Evolutionary conservation across 35 echinoderm and acorn worm species (phyloP).

Genomic region (Apostichopus californicus): DNA sequence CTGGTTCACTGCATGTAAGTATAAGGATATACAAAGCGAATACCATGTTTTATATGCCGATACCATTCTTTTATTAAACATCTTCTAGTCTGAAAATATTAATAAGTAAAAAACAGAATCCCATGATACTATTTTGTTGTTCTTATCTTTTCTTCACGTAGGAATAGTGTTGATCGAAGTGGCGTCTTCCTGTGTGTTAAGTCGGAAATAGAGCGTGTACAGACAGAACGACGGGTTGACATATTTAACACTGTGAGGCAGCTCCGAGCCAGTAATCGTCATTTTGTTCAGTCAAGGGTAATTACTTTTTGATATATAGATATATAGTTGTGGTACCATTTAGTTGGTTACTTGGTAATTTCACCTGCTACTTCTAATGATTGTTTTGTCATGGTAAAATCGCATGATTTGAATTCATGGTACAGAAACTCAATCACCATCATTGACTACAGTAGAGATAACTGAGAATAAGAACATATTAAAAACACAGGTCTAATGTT

Average conservation of each 20-base stretch:
- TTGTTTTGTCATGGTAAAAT: too few relatives aligned
- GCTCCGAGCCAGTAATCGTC: not conserved
- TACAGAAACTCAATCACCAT: too few relatives aligned
- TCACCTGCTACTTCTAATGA: too few relatives aligned
- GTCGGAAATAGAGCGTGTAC: not conserved
- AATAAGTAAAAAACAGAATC: too few relatives aligned
- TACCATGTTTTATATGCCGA: not conserved
- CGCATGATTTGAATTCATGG: too few relatives aligned
- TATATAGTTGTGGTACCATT: too few relatives aligned
- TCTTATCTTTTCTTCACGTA: not conserved
- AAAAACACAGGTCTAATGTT: too few relatives aligned
- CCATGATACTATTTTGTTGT: too few relatives aligned
- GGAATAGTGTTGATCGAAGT: not conserved
- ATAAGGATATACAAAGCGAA: not conserved
- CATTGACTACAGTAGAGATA: too few relatives aligned
- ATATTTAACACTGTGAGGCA: conserved; percentile 8
- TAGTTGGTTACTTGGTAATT: too few relatives aligned
- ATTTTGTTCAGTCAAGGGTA: not conserved
- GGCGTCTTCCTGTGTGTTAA: conserved; percentile 3
- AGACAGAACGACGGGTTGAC: not conserved
- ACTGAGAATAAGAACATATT: too few relatives aligned
- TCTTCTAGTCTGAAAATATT: too few relatives aligned
- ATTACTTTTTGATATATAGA: not conserved
- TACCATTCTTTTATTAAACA: not conserved
- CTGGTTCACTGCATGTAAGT: conserved; percentile 17